Conservation (phyloP, 2,888 invertebrate species). For the Cantharis rufa region DNA sequence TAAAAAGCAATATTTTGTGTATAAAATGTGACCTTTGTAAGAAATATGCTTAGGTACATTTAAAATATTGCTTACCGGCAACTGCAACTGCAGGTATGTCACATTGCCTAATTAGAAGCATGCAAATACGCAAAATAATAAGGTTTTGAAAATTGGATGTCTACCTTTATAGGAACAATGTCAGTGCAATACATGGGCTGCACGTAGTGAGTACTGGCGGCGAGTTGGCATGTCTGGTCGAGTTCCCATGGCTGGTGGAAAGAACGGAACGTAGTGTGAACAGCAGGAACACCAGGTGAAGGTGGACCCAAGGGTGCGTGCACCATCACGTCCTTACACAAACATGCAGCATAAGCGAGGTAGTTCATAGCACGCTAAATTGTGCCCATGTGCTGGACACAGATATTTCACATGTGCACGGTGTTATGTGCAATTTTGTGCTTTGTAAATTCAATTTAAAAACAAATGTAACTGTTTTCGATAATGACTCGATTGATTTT, state of each 20-base stretch:
- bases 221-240: slow-evolving; percentile 62
- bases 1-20: neutral
- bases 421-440: slow-evolving; percentile 18
- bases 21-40: neutral
- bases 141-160: slow-evolving; percentile 24
- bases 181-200: slow-evolving; percentile 57
- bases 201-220: slow-evolving; percentile 52
- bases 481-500: neutral
- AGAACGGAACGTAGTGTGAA: slow-evolving; percentile 60
- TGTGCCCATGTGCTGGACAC: slow-evolving; percentile 24
- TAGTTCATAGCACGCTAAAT: slow-evolving; percentile 36
- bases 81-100: neutral
- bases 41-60: neutral
- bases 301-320: slow-evolving; percentile 54
- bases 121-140: slow-evolving; percentile 21
- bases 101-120: slow-evolving; percentile 5
- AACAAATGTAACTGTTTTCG: neutral
- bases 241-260: slow-evolving; percentile 75
- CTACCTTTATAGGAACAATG: slow-evolving; percentile 62
- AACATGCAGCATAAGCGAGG: slow-evolving; percentile 55
- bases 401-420: slow-evolving; percentile 35
- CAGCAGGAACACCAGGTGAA: slow-evolving; percentile 54
- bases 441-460: slow-evolving; percentile 4
- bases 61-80: neutral
- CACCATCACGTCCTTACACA: slow-evolving; percentile 59